These are phyloP conservation scores for Setophaga kirtlandii DNA, from an alignment of 2,113 vertebrate genomes.

Conservation along the genomic window DNA sequence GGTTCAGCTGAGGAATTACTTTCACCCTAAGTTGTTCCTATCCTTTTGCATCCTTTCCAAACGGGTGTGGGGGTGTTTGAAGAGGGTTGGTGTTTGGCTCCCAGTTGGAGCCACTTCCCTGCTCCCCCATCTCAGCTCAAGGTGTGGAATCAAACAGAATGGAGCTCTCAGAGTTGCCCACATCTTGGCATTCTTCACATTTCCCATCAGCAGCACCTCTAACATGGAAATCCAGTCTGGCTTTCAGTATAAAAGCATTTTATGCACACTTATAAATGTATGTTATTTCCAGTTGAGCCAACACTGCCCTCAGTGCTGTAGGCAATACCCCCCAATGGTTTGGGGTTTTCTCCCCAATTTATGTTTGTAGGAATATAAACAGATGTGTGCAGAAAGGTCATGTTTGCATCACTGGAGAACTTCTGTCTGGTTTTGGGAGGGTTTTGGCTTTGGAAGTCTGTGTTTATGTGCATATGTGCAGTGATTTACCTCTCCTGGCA, in stretches of 20 bases:
- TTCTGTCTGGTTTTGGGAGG: background rate
- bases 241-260: background rate
- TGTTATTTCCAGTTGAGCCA: background rate
- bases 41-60: background rate
- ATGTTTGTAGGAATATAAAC: background rate
- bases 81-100: background rate
- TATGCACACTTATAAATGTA: background rate
- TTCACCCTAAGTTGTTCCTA: background rate
- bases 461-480: accelerated
- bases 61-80: background rate
- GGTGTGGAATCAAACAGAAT: accelerated
- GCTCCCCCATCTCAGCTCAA: background rate
- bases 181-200: accelerated
- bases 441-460: background rate
- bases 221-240: background rate
- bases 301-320: background rate
- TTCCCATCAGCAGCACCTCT: background rate
- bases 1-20: background rate
- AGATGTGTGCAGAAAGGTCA: background rate
- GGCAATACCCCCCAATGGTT: background rate
- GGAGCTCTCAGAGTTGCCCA: background rate
- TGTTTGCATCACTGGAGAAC: accelerated
- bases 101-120: background rate
- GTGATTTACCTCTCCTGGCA: background rate
- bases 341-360: background rate